Evolutionary conservation across 2,888 invertebrate species (phyloP).

Genomic region (Sarcophaga caerulescens): DNA sequence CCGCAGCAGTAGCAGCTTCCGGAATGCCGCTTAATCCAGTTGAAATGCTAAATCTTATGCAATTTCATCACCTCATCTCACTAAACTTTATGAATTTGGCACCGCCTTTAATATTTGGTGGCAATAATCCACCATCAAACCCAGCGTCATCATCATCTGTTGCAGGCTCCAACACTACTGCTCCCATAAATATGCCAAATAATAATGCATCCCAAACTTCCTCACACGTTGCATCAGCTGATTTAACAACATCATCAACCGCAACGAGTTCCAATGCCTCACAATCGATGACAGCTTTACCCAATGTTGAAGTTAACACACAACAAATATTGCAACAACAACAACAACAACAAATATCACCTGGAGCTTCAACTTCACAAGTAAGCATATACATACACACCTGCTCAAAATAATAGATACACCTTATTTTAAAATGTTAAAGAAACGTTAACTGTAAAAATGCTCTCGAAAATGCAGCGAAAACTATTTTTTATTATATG

Average conservation of each 20-base stretch:
- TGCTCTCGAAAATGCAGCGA: too few species aligned
- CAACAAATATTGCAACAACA: constrained; percentile 73
- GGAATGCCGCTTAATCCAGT: constrained; percentile 91
- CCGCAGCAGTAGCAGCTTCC: constrained; percentile 72
- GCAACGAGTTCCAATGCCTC: constrained; percentile 57
- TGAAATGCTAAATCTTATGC: constrained; percentile 90
- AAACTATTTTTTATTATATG: too few species aligned
- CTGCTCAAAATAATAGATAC: too few species aligned
- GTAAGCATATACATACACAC: constrained; percentile 34
- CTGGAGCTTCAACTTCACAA: constrained; percentile 40
- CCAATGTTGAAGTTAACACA: constrained; percentile 48
- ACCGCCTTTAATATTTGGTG: constrained; percentile 85
- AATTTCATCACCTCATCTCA: constrained; percentile 95
- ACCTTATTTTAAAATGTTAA: too few species aligned
- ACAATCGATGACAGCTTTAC: constrained; percentile 17
- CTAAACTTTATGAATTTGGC: constrained; percentile 97
- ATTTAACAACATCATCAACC: constrained; percentile 69
- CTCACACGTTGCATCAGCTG: constrained; percentile 17
- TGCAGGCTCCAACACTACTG: constrained; percentile 22
- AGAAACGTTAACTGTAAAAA: too few species aligned
- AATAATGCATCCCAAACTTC: constrained; percentile 72
- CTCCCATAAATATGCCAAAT: constrained; percentile 63
- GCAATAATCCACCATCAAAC: constrained; percentile 56
- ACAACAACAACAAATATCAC: constrained; percentile 73
- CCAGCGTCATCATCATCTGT: constrained; percentile 35